A percentile compares a stretch with the other conserved stretches of the same genome.
Evolutionary conservation across 2,113 vertebrate species (phyloP).

Genomic region (Pontoporia blainvillei): DNA sequence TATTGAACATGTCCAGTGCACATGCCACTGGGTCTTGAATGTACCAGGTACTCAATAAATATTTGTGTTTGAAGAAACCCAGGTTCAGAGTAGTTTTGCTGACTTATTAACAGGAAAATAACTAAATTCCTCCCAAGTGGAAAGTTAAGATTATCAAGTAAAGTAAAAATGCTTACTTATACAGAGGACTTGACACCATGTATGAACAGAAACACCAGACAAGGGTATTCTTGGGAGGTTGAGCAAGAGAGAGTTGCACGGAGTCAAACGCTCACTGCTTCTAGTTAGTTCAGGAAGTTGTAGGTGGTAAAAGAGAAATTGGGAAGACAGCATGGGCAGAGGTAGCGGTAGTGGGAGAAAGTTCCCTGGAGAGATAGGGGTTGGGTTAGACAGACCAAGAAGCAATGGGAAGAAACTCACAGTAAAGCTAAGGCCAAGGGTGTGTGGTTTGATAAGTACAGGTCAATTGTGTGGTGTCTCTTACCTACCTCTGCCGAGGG

Average conservation of each 20-base stretch:
- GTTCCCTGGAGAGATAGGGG: neutral
- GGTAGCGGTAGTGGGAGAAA: neutral
- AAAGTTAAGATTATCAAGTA: neutral
- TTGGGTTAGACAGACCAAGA: too few relatives aligned
- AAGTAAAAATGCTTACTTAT: neutral
- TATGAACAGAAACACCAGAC: neutral
- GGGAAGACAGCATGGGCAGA: neutral
- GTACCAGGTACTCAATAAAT: slow-evolving; percentile 41
- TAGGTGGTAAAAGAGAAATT: neutral
- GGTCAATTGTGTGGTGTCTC: neutral
- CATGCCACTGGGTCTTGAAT: neutral
- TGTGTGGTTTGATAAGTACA: neutral
- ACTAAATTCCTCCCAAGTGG: neutral
- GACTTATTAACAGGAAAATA: neutral
- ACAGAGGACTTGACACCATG: neutral
- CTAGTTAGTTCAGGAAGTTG: neutral
- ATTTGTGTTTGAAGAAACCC: slow-evolving; percentile 52
- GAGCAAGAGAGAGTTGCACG: neutral
- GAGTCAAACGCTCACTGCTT: neutral
- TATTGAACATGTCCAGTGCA: slow-evolving; percentile 33
- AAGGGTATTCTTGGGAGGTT: neutral
- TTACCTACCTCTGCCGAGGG: neutral
- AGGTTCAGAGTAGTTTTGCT: neutral
- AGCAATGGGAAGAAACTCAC: neutral
- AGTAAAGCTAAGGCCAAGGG: neutral